Evolutionary conservation across 2,797 vertebrate genomes (phyloP), one percentile per base, ranked within the genome.

Genomic region (Bradypodion ventrale): DNA sequence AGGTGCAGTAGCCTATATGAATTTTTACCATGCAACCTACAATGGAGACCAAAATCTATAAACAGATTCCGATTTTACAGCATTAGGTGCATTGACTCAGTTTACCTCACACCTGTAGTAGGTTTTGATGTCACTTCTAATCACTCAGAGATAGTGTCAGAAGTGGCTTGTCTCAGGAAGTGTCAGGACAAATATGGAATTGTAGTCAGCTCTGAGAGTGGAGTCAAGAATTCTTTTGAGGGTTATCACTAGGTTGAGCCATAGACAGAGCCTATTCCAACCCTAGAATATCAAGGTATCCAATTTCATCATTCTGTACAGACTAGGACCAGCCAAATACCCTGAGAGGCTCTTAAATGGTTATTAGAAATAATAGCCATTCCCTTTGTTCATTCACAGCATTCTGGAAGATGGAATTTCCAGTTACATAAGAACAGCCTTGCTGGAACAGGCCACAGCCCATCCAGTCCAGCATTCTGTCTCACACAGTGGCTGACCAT

Each of bases 1-100:
- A 75, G 72, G 25, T 65, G 42, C 13, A 29, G 5, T 65, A 25
- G 8, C 75, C 60, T n/a, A n/a, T n/a, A n/a, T n/a, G n/a, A n/a
- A n/a, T n/a, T n/a, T n/a, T n/a, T n/a, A n/a, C n/a, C n/a, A n/a
- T n/a, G n/a, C n/a, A n/a, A n/a, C n/a, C n/a, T n/a, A n/a, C n/a
- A n/a, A 56, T 40, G 35, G 9, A 83, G 35, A 68, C 19, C 25
- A 66, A 75, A 46, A 74, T 63, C 13, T 73, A 62, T 46, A n/a
- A 21, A n/a, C 59, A 81, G 56, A 72, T 56, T 6, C n/a, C 82
- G 21, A 60, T 80, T 62, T 44, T 73, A 73, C 79, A 72, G 52
- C 5, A 72, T 70, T 27, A 59, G 32, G 25, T 44, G n/a, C 68
- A 42, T n/a, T 52, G 23, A 78, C n/a, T 78, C 32, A 27, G 56